A percentile compares a stretch with the other conserved stretches of the same genome.
Evolutionary conservation across 2,888 invertebrate species (phyloP).

Genomic region (Palloptera scutellata): DNA sequence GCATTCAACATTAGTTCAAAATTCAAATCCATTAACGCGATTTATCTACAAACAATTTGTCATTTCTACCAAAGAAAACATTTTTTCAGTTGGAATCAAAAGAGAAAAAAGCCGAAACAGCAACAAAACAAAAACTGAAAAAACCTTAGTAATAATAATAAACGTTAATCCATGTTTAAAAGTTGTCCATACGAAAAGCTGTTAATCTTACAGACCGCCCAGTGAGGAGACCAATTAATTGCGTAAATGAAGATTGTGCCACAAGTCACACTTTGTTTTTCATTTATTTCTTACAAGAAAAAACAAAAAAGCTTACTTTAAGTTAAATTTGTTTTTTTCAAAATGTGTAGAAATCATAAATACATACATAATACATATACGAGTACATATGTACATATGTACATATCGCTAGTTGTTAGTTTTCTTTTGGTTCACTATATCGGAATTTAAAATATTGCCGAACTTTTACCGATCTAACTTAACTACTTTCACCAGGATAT

Average conservation of each 20-base stretch:
- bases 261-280: constrained; percentile 35
- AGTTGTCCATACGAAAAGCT: constrained; percentile 32
- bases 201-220: constrained; percentile 52
- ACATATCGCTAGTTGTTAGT: constrained; percentile 44
- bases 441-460: no score
- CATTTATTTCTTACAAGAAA: neutral
- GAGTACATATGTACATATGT: no score
- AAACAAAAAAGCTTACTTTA: neutral
- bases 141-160: neutral
- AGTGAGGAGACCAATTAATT: constrained; percentile 58
- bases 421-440: no score
- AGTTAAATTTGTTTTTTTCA: neutral
- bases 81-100: neutral
- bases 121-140: neutral
- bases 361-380: no score
- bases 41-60: neutral
- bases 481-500: no score
- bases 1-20: no score
- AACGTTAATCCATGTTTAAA: constrained; percentile 25
- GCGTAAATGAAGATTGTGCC: constrained; percentile 38
- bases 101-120: neutral
- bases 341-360: constrained; percentile 45
- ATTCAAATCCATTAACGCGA: neutral
- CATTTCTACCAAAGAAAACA: neutral
- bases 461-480: no score